Evolutionary conservation across 2,797 vertebrate genomes (phyloP).

Genomic region (Salarias fasciatus): DNA sequence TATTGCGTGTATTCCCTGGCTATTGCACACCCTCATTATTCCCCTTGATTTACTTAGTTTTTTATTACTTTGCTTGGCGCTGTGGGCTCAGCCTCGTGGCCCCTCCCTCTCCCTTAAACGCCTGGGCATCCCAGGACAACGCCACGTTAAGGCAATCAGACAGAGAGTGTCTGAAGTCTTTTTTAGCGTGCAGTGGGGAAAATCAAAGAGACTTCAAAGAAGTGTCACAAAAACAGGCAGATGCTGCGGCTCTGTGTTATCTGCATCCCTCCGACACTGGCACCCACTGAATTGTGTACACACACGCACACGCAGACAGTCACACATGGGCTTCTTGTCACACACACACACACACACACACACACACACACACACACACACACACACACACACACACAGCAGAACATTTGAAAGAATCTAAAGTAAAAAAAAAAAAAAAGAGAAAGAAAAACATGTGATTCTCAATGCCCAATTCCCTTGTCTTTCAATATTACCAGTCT

Average conservation of each 20-base stretch:
- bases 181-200: constrained; percentile 71
- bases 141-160: constrained; percentile 72
- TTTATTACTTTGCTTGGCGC: constrained; percentile 44
- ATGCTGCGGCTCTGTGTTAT: constrained; percentile 60
- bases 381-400: constrained; percentile 36
- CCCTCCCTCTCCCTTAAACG: constrained; percentile 40
- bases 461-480: constrained; percentile 26
- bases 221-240: constrained; percentile 75
- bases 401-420: constrained; percentile 29
- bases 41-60: constrained; percentile 36
- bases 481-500: constrained; percentile 57
- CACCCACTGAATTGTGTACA: constrained; percentile 20
- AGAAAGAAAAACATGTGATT: constrained; percentile 36
- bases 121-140: constrained; percentile 75
- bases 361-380: constrained; percentile 29
- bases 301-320: constrained; percentile 18
- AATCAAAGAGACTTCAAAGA: constrained; percentile 81
- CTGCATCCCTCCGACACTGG: constrained; percentile 10
- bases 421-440: constrained; percentile 32
- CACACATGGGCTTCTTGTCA: constrained; percentile 46
- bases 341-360: constrained; percentile 34
- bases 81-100: constrained; percentile 17
- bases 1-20: constrained; percentile 61
- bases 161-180: constrained; percentile 75
- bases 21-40: constrained; percentile 68